Conservation (phyloP, 30 jellyfish, hydroid and myxozoan genomes). For the Hydractinia symbiolongicarpus region DNA sequence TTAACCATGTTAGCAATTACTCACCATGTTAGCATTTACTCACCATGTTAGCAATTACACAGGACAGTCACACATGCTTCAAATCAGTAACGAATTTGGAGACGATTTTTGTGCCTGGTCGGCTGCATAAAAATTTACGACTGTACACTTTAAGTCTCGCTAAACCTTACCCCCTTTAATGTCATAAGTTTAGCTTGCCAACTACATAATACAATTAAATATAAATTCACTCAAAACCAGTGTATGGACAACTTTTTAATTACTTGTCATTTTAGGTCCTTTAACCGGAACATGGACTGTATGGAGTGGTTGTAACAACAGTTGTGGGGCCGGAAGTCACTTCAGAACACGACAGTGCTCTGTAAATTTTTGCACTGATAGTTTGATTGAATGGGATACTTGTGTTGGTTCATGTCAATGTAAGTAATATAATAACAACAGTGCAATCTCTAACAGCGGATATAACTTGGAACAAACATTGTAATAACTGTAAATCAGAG, state of each 20-base stretch:
- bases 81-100: too few species aligned
- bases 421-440: neutral
- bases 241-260: neutral
- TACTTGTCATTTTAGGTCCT: neutral
- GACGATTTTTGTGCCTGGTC: too few species aligned
- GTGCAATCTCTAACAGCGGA: neutral
- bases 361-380: neutral
- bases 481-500: too few species aligned
- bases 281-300: slow-evolving; percentile 4
- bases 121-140: too few species aligned
- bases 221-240: neutral
- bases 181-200: too few species aligned
- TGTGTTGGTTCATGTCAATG: slow-evolving; percentile 12
- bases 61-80: too few species aligned
- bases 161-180: too few species aligned
- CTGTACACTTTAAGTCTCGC: too few species aligned
- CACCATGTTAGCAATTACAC: too few species aligned
- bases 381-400: slow-evolving; percentile 1
- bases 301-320: slow-evolving; percentile 27
- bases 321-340: slow-evolving; percentile 17
- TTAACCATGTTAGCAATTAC: too few species aligned
- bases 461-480: neutral
- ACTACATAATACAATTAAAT: too few species aligned
- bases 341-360: slow-evolving; percentile 10
- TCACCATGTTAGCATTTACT: too few species aligned